Conservation (phyloP, 2,888 invertebrate species). For the Troides aeacus region DNA sequence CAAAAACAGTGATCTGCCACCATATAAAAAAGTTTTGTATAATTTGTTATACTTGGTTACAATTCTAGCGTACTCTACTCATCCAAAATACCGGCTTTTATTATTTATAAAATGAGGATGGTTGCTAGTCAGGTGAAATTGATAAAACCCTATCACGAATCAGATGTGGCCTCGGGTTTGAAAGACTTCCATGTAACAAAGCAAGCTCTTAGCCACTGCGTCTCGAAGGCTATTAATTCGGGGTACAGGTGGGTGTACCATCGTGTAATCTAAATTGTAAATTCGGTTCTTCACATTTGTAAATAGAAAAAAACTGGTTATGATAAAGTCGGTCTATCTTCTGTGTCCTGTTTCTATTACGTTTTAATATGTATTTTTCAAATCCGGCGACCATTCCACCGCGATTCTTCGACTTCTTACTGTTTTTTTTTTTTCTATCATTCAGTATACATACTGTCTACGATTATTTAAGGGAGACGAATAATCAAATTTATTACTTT, state of each 20-base stretch:
- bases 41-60: too few relatives aligned
- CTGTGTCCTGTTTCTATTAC: constrained; percentile 21
- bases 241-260: constrained; percentile 4
- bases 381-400: not conserved
- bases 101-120: too few relatives aligned
- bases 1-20: too few relatives aligned
- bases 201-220: not conserved
- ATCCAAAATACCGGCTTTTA: too few relatives aligned
- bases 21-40: too few relatives aligned
- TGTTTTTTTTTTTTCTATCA: constrained; percentile 8
- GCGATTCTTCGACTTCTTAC: constrained; percentile 9
- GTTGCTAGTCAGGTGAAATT: too few relatives aligned
- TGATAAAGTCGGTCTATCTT: constrained; percentile 21
- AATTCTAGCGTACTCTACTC: too few relatives aligned
- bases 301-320: constrained; percentile 20
- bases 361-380: constrained; percentile 16
- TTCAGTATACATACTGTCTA: constrained; percentile 1
- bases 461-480: constrained; percentile 2
- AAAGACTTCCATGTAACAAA: too few relatives aligned
- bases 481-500: constrained; percentile 1
- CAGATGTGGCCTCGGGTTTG: too few relatives aligned
- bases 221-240: not conserved
- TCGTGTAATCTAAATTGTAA: constrained; percentile 12
- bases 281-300: constrained; percentile 19
- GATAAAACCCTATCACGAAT: too few relatives aligned